These are phyloP conservation scores for Athetis lepigone DNA, from an alignment of 2,888 invertebrate species.

Conservation along the genomic window DNA sequence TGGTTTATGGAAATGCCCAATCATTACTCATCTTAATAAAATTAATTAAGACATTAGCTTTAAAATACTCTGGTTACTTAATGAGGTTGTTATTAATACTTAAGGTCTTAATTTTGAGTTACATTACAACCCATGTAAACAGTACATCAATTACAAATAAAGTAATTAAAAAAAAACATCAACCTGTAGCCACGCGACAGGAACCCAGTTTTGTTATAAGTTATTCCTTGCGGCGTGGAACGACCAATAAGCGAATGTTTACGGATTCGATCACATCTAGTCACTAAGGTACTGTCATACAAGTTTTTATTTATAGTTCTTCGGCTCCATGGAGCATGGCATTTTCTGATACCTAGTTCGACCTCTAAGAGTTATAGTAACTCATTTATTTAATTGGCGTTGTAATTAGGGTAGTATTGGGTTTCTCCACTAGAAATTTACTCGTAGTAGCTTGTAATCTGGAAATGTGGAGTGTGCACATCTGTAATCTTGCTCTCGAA, in stretches of 20 bases:
- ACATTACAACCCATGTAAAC: not conserved
- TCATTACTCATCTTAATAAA: not conserved
- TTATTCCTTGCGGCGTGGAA: constrained; percentile 67
- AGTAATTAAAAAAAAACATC: constrained; percentile 50
- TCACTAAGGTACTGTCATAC: constrained; percentile 69
- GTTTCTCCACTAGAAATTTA: too few species aligned
- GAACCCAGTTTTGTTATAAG: constrained; percentile 78
- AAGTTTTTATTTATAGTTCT: constrained; percentile 19
- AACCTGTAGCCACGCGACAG: constrained; percentile 71
- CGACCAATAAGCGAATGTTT: constrained; percentile 70
- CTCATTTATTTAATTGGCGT: too few species aligned
- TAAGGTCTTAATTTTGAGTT: not conserved
- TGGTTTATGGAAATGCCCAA: too few species aligned
- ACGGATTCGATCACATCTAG: constrained; percentile 73
- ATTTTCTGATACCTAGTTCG: too few species aligned
- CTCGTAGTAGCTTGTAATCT: too few species aligned
- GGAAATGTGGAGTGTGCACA: too few species aligned
- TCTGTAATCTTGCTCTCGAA: too few species aligned
- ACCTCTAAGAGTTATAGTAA: too few species aligned
- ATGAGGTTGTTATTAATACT: not conserved
- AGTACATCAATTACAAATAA: not conserved
- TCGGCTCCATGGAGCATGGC: too few species aligned
- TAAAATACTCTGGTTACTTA: not conserved
- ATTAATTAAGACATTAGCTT: not conserved
- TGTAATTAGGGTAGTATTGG: too few species aligned